These are phyloP conservation scores for Zosterops lateralis DNA, from an alignment of 2,113 vertebrate genomes.

Conservation along the genomic window DNA sequence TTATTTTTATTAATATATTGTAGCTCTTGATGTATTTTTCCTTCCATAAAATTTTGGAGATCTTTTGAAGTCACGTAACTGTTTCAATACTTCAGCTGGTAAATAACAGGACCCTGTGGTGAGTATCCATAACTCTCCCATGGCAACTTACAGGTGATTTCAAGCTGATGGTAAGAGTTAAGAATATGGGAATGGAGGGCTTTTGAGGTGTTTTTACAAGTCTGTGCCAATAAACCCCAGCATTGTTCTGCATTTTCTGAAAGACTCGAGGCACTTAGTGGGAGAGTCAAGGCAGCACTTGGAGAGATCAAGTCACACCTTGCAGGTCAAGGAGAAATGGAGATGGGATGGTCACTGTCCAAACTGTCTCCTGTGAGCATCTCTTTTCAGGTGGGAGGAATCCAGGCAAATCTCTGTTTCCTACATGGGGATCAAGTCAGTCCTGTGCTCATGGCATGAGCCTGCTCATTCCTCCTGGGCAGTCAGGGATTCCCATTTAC, in stretches of 20 bases:
- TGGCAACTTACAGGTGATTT: not conserved
- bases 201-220: not conserved
- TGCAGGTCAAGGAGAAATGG: not conserved
- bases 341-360: accelerated
- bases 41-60: not conserved
- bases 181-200: not conserved
- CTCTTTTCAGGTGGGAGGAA: not conserved
- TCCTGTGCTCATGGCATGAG: accelerated
- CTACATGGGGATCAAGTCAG: accelerated
- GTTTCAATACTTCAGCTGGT: not conserved
- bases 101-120: not conserved
- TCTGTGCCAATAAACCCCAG: not conserved
- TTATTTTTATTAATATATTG: not conserved
- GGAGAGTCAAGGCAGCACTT: not conserved
- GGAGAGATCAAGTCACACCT: accelerated
- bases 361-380: not conserved
- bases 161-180: not conserved
- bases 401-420: not conserved
- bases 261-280: not conserved
- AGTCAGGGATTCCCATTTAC: not conserved
- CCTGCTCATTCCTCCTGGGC: not conserved
- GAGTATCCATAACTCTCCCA: not conserved
- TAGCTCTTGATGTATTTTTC: not conserved
- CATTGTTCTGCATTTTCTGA: not conserved
- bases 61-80: not conserved